Percentiles rank a stretch among this genome's conserved stretches.
Conservation (phyloP, 2,797 vertebrate genomes). For the Jordanella pulchra region DNA sequence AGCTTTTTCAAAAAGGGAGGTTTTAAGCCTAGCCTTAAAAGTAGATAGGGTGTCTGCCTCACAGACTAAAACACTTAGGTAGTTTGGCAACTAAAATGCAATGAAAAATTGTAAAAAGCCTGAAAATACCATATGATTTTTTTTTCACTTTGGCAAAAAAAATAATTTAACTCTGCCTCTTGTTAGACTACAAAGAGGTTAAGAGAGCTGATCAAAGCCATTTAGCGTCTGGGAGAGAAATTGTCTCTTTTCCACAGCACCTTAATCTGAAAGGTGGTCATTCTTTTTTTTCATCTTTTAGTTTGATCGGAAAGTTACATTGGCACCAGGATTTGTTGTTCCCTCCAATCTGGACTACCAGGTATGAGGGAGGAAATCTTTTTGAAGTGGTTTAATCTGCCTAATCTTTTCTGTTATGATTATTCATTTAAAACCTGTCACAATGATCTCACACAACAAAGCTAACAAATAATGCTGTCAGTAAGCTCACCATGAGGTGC, state of each 20-base stretch:
- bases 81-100: too few species aligned
- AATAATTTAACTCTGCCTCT: not conserved
- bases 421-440: not conserved
- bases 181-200: not conserved
- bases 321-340: constrained; percentile 80
- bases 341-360: constrained; percentile 83
- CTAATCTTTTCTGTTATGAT: not conserved
- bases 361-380: constrained; percentile 42
- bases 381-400: not conserved
- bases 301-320: constrained; percentile 82
- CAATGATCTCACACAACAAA: too few species aligned
- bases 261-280: not conserved
- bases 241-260: not conserved
- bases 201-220: not conserved
- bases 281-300: constrained; percentile 33
- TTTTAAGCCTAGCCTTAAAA: too few species aligned
- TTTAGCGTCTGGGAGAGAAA: not conserved
- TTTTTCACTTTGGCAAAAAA: not conserved
- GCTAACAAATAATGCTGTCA: not conserved
- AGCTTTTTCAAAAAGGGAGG: too few species aligned
- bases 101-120: too few species aligned
- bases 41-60: too few species aligned
- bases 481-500: not conserved
- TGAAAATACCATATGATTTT: not conserved
- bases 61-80: too few species aligned